Percentiles rank a stretch among this genome's conserved stretches.
Evolutionary conservation across 64 coral and sea anemone species (phyloP).

Genomic region (Porites lutea): DNA sequence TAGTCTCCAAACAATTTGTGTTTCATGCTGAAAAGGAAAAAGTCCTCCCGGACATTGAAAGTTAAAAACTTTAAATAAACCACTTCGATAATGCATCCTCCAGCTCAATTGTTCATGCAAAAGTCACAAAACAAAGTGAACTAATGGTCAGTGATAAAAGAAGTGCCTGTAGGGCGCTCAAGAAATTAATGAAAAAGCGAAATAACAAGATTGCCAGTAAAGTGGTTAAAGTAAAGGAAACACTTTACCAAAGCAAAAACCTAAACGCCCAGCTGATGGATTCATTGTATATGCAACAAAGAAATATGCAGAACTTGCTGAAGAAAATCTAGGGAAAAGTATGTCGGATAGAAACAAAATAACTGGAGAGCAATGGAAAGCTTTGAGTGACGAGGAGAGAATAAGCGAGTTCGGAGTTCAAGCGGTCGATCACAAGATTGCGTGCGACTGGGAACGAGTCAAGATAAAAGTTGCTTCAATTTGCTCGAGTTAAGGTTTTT

Average conservation of each 20-base stretch:
- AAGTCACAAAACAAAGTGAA: conserved; percentile 32
- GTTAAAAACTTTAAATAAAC: conserved; percentile 18
- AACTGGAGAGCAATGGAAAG: neutral
- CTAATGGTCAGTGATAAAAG: neutral
- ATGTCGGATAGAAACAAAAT: conserved; percentile 3
- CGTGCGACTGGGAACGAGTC: too few relatives aligned
- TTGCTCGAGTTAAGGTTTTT: too few relatives aligned
- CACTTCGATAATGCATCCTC: conserved; percentile 2
- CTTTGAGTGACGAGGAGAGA: conserved; percentile 16
- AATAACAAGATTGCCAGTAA: neutral
- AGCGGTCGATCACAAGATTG: too few relatives aligned
- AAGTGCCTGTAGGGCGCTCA: conserved; percentile 28
- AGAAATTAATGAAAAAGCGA: conserved; percentile 9
- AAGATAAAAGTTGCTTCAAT: too few relatives aligned
- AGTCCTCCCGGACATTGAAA: conserved; percentile 6
- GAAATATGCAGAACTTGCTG: neutral
- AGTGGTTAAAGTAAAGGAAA: neutral
- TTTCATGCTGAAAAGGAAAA: conserved; percentile 33
- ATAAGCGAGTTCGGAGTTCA: too few relatives aligned
- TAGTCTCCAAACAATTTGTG: conserved; percentile 43
- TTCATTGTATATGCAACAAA: conserved; percentile 30
- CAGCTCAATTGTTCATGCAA: conserved; percentile 2
- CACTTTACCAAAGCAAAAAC: conserved; percentile 10
- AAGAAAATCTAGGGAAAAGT: neutral
- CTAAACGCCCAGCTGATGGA: conserved; percentile 54